Conservation (phyloP, 2,888 invertebrate species). For the Thymelicus acteon region DNA sequence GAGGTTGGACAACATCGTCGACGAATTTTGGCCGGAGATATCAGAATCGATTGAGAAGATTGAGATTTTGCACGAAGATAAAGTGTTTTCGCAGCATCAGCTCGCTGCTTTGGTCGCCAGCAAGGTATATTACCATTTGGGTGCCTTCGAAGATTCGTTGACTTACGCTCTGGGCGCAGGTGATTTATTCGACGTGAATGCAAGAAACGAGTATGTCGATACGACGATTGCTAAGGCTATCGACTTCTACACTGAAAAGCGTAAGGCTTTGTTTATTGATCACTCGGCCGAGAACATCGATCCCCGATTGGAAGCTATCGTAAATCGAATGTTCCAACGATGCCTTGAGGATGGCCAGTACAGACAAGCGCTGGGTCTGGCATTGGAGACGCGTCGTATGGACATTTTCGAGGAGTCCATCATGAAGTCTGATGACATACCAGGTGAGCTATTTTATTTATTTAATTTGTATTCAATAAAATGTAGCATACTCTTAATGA, state of each 20-base stretch:
- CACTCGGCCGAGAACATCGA: conserved; percentile 89
- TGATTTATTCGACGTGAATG: conserved; percentile 97
- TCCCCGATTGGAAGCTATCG: conserved; percentile 94
- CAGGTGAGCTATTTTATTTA: conserved; percentile 68
- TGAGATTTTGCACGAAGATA: conserved; percentile 98
- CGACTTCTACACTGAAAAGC: conserved; percentile 96
- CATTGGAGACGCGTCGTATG: conserved; percentile 98
- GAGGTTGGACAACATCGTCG: conserved; percentile 96
- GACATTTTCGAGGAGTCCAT: conserved; percentile 98
- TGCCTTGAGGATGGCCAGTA: conserved; percentile 98
- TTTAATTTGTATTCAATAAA: neutral
- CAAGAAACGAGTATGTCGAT: conserved; percentile 97
- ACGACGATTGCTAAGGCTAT: conserved; percentile 99
- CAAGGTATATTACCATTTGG: conserved; percentile 99
- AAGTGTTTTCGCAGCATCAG: conserved; percentile 93
- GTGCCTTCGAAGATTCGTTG: conserved; percentile 97
- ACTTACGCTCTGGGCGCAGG: conserved; percentile 99
- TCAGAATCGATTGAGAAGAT: conserved; percentile 99
- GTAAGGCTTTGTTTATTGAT: conserved; percentile 90
- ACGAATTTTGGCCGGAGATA: conserved; percentile 99
- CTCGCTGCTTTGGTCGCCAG: conserved; percentile 98
- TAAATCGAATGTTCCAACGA: conserved; percentile 98
- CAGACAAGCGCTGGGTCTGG: conserved; percentile 97
- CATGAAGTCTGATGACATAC: conserved; percentile 94
- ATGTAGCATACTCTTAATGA: too few species aligned